Conservation (phyloP, 2,888 invertebrate genomes). For the Caradrina kadenii region DNA sequence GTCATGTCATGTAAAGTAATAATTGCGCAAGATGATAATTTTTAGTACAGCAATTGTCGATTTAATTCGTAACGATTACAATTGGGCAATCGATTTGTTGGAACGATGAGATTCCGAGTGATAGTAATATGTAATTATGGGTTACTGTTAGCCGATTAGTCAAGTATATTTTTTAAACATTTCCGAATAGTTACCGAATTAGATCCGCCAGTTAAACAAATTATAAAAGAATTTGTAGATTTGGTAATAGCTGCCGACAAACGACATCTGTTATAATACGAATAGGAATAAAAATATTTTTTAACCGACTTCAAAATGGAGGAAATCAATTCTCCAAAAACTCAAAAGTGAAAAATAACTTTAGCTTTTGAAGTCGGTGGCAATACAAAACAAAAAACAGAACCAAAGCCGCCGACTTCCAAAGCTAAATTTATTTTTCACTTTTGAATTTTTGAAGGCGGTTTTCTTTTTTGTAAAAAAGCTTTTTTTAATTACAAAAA, state of each 20-base stretch:
- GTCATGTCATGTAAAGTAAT: not conserved
- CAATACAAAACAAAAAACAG: no score
- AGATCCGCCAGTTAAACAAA: conserved; percentile 8
- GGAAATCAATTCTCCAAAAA: no score
- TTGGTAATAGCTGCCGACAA: conserved; percentile 12
- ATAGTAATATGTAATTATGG: conserved; percentile 41
- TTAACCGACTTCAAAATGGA: no score
- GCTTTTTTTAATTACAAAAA: no score
- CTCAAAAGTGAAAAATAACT: no score
- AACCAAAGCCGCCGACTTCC: no score
- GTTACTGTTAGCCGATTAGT: conserved; percentile 45
- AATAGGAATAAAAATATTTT: no score
- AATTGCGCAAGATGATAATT: conserved; percentile 19
- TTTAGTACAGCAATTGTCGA: conserved; percentile 22
- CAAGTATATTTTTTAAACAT: conserved; percentile 27
- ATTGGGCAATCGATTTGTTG: conserved; percentile 44
- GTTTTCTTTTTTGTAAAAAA: no score
- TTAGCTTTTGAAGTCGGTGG: no score
- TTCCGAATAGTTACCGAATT: conserved; percentile 26
- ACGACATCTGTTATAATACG: conserved; percentile 3
- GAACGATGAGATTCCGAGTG: conserved; percentile 34
- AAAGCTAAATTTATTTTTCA: no score
- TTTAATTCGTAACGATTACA: conserved; percentile 36
- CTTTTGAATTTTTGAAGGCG: no score
- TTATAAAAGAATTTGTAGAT: conserved; percentile 11